Evolutionary conservation across 2,888 invertebrate genomes (phyloP), one percentile per base, ranked within the genome.

Genomic region (Tenthredo livida): DNA sequence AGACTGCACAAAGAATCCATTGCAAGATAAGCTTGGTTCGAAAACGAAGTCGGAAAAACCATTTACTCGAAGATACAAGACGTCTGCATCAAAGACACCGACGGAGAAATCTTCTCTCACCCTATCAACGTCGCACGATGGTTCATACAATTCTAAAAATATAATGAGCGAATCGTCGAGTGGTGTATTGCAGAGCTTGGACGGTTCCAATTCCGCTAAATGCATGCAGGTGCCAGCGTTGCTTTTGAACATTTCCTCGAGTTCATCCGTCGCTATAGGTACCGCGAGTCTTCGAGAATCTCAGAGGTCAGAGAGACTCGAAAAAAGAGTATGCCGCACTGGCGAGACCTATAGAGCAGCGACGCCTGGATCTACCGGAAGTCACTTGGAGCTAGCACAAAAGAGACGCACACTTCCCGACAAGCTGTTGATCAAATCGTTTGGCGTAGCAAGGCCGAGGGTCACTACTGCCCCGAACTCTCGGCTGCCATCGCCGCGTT

Each of bases 101-200:
- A 82, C 21, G 33, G 58, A 85, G n/a, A 54, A 82, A 54, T 67
- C 72, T 6, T 89, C 47, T 10, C 43, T 83, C 40, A 84, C 87
- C 7, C 85, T 86, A 9, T 88, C 89, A 77, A 10, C 83, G 73
- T 17, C 65, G 82, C 73, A 61, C 3, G 84, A 58, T 12, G 80
- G 75, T 17, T 82, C 82, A 5, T 67, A 70, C 12, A 47, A 33
- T 21, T 85, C 85, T 15, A 70, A 82, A 72, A 65, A 85, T 43
- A 10, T 82, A 17, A 70, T 40, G 70, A 80, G 70, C 29, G 70
- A 67, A 10, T 82, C 85, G 9, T 85, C 85, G 9, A 82, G 85
- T 47, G 43, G 40, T 15, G 37, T 70, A 50, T 15, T 29, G 15
- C 50, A 65, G 33, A 67, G 80, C 21, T 21, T 80, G 61, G 25